These are phyloP conservation scores for Bettongia penicillata DNA, from an alignment of 2,113 vertebrate species.

Conservation along the genomic window DNA sequence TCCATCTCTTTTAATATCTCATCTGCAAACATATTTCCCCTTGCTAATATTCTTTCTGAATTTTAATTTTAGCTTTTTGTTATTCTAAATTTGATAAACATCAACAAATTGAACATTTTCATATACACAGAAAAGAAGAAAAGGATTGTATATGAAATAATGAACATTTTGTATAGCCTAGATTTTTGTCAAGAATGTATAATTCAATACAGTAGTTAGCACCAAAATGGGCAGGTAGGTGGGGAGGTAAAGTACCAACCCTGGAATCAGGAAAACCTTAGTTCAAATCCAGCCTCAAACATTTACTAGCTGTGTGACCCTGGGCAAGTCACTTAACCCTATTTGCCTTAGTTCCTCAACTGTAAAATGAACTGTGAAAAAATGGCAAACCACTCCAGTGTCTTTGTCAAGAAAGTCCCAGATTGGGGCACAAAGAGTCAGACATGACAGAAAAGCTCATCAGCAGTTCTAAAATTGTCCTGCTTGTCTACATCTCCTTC, in stretches of 20 bases:
- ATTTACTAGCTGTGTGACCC: not conserved
- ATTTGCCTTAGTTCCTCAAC: not conserved
- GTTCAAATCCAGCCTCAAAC: not conserved
- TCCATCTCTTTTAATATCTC: conserved; percentile 52
- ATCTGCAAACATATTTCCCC: conserved; percentile 39
- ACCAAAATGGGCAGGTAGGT: not conserved
- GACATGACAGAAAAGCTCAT: not conserved
- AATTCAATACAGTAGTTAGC: not conserved
- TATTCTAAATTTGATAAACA: not conserved
- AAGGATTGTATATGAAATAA: not conserved
- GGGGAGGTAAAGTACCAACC: not conserved
- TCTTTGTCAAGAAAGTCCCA: not conserved
- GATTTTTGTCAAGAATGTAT: not conserved
- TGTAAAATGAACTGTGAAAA: not conserved
- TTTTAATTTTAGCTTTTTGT: conserved; percentile 34
- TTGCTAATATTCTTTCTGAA: conserved; percentile 48
- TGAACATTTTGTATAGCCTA: not conserved
- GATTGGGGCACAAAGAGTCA: not conserved
- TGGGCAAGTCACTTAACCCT: not conserved
- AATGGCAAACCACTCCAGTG: not conserved
- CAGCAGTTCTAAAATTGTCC: not conserved
- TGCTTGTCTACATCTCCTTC: not conserved
- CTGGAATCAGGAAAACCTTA: not conserved
- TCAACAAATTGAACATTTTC: not conserved
- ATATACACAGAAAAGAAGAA: not conserved